Evolutionary conservation across 2,797 vertebrate species (phyloP), one percentile per base, ranked within the genome.

Genomic region (Hirundo rustica): DNA sequence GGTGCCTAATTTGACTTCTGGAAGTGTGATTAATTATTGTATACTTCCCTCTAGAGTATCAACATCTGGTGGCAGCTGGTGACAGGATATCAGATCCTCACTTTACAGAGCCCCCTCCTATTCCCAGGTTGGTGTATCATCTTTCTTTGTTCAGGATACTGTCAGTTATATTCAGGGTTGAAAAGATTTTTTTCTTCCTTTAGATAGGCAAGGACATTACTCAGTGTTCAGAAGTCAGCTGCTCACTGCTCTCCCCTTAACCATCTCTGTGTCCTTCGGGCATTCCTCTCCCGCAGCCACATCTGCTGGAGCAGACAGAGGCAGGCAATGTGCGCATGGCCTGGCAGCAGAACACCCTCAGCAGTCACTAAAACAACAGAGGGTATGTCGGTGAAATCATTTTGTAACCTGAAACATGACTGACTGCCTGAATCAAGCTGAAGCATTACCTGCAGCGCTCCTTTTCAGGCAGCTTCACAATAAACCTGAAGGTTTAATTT

Each of bases 41-140:
- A 11, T 66, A 65, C 40, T 82, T 85, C 47, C 29, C 75, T 91
- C 67, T 50, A 60, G 48, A 87, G 21, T 38, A 47, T 70, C 72
- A 77, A 47, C 68, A 83, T 89, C 68, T 95, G 78, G 60, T 88
- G 76, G 45, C 72, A 87, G 36, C 62, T 92, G 78, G 77, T 89
- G 78, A 62, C 16, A 42, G 26, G 57, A 29, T 87, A 73, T 53
- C 1, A 1, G 44, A 19, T 89, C 38, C 36, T 93, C 40, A 16
- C 48, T 45, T 87, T 85, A 60, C 16, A 48, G 44, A 62, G 44
- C 60, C 36, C 29, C 11, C 29, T 72, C 3, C 1, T 65, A 47
- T 67, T 67, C 58, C 42, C 55, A 78, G 70, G 66, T 21, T 73
- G 66, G 51, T 47, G 50, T 64, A 34, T 40, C 3, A 1, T 57